phyloP scores from a whole-genome alignment of 2,113 vertebrate species.

The Potamarius usumacintae region DNA sequence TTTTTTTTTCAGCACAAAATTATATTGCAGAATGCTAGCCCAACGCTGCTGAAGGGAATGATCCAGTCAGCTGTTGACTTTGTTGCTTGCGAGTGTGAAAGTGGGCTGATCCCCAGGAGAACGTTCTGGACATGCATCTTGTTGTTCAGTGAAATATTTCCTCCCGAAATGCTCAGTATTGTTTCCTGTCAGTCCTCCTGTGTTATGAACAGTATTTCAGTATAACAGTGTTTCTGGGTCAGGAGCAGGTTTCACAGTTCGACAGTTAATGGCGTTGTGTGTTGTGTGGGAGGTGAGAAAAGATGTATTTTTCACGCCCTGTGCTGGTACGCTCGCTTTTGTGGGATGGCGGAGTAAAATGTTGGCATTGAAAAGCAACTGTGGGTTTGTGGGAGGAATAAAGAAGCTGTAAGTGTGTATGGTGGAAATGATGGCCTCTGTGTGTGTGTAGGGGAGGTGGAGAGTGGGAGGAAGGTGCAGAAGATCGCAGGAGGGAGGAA shows the following conservation, averaged over 20 bases:
- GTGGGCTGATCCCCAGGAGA: neutral
- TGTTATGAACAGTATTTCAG: neutral
- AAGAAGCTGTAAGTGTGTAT: neutral
- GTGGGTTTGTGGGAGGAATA: neutral
- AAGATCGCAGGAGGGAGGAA: conserved; percentile 83
- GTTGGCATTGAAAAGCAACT: neutral
- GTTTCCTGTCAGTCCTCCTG: neutral
- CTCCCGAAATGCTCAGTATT: neutral
- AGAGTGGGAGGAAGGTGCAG: conserved; percentile 83
- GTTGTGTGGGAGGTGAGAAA: neutral
- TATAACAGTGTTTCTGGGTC: neutral
- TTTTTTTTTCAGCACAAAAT: no score
- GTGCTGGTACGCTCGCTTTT: neutral
- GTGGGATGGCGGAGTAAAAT: neutral
- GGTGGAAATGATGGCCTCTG: neutral
- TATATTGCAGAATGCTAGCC: no score
- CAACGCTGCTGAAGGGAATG: neutral
- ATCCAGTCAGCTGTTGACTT: neutral
- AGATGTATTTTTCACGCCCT: neutral
- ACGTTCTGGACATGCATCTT: neutral
- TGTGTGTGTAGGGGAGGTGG: conserved; percentile 81
- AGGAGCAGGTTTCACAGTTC: neutral
- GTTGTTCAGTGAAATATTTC: neutral
- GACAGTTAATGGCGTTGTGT: neutral
- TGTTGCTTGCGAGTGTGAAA: no score